These are phyloP conservation scores for Eulemur rubriventer DNA, from an alignment of 2,797 vertebrate genomes.

Conservation along the genomic window DNA sequence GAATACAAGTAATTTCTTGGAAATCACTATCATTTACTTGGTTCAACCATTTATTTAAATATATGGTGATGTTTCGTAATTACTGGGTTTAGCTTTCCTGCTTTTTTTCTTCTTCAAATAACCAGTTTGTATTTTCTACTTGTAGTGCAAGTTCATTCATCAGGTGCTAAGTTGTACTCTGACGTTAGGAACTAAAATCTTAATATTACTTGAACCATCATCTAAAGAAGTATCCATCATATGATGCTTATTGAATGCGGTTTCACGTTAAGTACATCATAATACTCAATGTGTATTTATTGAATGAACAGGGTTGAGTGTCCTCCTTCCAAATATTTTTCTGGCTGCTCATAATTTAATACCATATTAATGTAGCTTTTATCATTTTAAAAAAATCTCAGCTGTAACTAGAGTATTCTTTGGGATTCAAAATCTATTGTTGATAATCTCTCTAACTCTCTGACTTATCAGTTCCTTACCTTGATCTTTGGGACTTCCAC, in stretches of 20 bases:
- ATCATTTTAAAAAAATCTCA: neutral
- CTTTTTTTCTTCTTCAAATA: neutral
- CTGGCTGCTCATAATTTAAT: neutral
- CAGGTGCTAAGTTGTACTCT: neutral
- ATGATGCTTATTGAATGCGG: neutral
- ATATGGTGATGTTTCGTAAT: constrained; percentile 2
- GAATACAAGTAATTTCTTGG: neutral
- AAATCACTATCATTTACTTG: constrained; percentile 39
- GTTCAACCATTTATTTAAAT: constrained; percentile 30
- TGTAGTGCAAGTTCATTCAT: neutral
- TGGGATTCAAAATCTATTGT: neutral
- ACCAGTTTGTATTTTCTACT: constrained; percentile 25
- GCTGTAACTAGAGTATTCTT: neutral
- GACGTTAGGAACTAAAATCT: neutral
- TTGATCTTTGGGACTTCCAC: neutral
- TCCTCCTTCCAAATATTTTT: constrained; percentile 19
- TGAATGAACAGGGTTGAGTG: neutral
- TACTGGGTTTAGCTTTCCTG: neutral
- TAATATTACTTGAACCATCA: neutral
- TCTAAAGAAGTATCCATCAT: neutral
- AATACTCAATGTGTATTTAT: neutral
- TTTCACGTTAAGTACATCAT: neutral
- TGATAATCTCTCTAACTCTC: neutral
- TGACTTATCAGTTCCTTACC: neutral
- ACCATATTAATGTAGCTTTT: neutral